These are phyloP conservation scores for Euzophera pinguis DNA, from an alignment of 2,888 invertebrate genomes.

Conservation along the genomic window DNA sequence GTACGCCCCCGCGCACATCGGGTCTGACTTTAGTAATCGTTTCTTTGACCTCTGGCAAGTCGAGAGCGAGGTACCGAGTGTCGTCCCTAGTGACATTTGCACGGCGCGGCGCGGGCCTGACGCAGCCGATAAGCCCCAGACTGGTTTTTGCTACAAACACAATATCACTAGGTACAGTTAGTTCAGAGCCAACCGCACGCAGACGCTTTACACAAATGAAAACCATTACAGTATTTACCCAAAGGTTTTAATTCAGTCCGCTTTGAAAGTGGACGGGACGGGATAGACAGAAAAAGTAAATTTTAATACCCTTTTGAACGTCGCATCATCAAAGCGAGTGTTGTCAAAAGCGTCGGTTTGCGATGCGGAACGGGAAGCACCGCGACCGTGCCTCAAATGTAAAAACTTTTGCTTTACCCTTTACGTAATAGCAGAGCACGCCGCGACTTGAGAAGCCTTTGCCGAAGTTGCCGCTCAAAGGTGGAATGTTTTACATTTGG, in stretches of 20 bases:
- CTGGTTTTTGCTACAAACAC: conserved; percentile 28
- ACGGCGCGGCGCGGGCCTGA: conserved; percentile 23
- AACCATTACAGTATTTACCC: conserved; percentile 39
- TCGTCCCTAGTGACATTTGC: conserved; percentile 56
- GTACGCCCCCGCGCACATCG: conserved; percentile 55
- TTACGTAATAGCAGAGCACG: conserved; percentile 59
- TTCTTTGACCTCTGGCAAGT: conserved; percentile 57
- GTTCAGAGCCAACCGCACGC: conserved; percentile 17
- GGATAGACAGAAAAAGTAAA: conserved; percentile 56
- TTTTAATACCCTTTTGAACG: conserved; percentile 63
- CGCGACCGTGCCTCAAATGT: conserved; percentile 63
- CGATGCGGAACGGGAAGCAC: conserved; percentile 63
- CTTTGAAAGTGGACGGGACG: conserved; percentile 36
- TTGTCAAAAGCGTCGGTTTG: conserved; percentile 69
- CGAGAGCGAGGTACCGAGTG: conserved; percentile 18
- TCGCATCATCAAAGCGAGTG: conserved; percentile 68
- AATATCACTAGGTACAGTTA: conserved; percentile 13
- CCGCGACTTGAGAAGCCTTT: conserved; percentile 67
- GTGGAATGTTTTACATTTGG: conserved; percentile 69
- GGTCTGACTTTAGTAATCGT: conserved; percentile 51
- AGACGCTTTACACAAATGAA: conserved; percentile 32
- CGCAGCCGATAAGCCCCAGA: conserved; percentile 41
- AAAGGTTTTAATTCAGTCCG: conserved; percentile 57
- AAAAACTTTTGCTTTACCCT: conserved; percentile 75
- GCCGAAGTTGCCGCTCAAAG: conserved; percentile 68